Evolutionary conservation across 2,888 invertebrate species (phyloP).

Genomic region (Bruchidius siliquastri): DNA sequence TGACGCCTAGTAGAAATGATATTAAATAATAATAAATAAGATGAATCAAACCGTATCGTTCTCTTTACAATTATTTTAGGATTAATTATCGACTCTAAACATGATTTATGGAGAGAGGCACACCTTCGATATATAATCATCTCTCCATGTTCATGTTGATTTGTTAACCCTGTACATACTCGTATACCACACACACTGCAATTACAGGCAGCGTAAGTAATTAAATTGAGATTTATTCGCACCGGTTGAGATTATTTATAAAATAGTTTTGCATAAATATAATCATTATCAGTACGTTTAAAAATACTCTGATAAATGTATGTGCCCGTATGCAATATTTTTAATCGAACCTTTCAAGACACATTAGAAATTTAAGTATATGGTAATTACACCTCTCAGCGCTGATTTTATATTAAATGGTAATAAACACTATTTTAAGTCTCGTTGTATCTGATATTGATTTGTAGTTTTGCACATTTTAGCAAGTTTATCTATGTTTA

Average conservation of each 20-base stretch:
- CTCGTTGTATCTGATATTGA: not conserved
- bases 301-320: not conserved
- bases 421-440: not conserved
- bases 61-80: too few species aligned
- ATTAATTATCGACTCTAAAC: too few species aligned
- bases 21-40: too few species aligned
- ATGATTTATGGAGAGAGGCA: too few species aligned
- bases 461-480: not conserved
- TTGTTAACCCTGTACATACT: not conserved
- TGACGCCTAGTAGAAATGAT: too few species aligned
- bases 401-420: not conserved
- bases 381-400: not conserved
- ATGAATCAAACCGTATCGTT: too few species aligned
- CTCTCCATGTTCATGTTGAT: not conserved
- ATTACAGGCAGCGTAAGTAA: not conserved
- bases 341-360: not conserved
- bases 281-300: not conserved
- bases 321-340: not conserved
- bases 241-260: not conserved
- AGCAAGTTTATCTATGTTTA: not conserved
- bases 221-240: not conserved
- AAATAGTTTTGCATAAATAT: not conserved
- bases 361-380: not conserved
- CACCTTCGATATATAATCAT: too few species aligned
- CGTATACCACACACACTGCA: not conserved